Percentiles rank a stretch among this genome's conserved stretches.
These are phyloP conservation scores for Chaetura pelagica DNA, from an alignment of 2,113 vertebrate genomes.

Conservation along the genomic window DNA sequence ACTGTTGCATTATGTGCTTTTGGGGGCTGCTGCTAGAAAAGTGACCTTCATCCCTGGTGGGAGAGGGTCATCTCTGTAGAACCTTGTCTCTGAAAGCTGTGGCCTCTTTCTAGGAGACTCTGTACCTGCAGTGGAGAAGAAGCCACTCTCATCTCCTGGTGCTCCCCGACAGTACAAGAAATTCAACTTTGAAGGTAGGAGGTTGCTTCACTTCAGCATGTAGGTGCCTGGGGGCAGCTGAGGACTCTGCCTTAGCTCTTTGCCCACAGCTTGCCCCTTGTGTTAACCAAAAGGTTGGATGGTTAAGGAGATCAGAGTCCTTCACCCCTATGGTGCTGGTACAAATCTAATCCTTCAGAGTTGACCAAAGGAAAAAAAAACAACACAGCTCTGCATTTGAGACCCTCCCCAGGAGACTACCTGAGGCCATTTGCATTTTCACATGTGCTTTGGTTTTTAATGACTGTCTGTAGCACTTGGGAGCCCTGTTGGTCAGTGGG, in stretches of 20 bases:
- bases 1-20: not conserved
- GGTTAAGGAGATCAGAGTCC: not conserved
- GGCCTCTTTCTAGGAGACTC: slow-evolving; percentile 45
- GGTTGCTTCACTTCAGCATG: rapidly evolving
- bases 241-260: not conserved
- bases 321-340: rapidly evolving
- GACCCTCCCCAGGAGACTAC: not conserved
- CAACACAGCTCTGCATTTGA: not conserved
- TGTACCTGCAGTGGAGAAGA: slow-evolving; percentile 48
- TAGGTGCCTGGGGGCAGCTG: not conserved
- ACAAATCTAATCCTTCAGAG: not conserved
- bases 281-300: not conserved
- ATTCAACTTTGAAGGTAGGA: slow-evolving; percentile 82
- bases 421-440: not conserved
- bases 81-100: not conserved
- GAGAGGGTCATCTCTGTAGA: not conserved
- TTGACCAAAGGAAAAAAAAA: not conserved
- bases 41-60: not conserved
- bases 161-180: slow-evolving; percentile 70
- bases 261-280: not conserved
- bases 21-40: not conserved
- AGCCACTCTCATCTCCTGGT: slow-evolving; percentile 57
- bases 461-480: not conserved
- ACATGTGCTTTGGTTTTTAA: not conserved
- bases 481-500: no score